Base-by-base conservation (phyloP, 2,113 vertebrate species). In the Chitala chitala region DNA sequence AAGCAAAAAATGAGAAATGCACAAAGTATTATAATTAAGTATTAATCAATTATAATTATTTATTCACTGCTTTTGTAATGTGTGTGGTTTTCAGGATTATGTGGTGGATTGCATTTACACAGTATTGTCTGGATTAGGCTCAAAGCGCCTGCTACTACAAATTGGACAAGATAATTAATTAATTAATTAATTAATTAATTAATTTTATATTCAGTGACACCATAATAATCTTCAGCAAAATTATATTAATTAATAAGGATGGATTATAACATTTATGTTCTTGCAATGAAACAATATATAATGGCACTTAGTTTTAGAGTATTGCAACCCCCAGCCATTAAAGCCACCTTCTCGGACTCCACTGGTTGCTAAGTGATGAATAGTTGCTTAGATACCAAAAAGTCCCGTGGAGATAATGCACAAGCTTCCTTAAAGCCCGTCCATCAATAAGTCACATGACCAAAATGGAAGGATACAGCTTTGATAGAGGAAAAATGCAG, bases 351-450 rank as follows among this genome's bases (percentile, higher is more conserved):
- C 79, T 82, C 69, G 69, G 79, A 77, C 77, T 76, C 80, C 79
- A 79, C 61, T 73, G 63, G 86, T 87, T 88, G 85, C 86, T 87
- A 84, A 78, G 88, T 71, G 77, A 87, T 88, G 88, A 89, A 88
- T 84, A 76, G 88, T 89, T 89, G 87, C 87, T 80, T 84, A 76
- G 89, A 83, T 79, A 89, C 87, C 63, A 51, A 65, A 77, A 10
- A 71, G 84, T 80, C 80, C 83, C 81, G 82, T 71, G 69, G 76
- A 76, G 64, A 79, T 78, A 74, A 77, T 75, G 76, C 73, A 75
- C 77, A 81, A 76, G 72, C 51, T 77, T 24, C 81, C 82, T 86
- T 56, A 81, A 78, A 81, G 78, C 3, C 74, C 82, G 82, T 86
- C 87, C 87, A 87, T 89, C 82, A 80, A 73, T 56, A 15, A 3